Evolutionary conservation across 2,113 vertebrate species (phyloP), one percentile per base, ranked within the genome.

Genomic region (Nyctereutes procyonoides): DNA sequence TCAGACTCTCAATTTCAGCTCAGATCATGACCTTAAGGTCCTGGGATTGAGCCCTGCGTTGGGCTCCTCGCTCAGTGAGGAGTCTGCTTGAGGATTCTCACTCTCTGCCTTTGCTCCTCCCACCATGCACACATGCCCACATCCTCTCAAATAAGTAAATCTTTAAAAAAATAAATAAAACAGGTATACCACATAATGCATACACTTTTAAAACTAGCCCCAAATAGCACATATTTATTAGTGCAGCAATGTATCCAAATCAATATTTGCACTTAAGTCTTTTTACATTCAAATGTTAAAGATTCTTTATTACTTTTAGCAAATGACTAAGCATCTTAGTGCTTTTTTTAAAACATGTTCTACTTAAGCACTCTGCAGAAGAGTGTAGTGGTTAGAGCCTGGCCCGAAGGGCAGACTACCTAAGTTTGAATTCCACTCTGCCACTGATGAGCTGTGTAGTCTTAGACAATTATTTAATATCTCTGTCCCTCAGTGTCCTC

Each of bases 301-400:
- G 32, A 51, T 83, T 95, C 16, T 84, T 97, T 87, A 91, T 81
- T 86, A 76, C 43, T 87, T 84, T 84, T 13, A 92, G 69, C 77
- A 98, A 83, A 87, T 74, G n/a, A 80, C 55, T 83, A 67, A 96
- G 14, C 17, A 94, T 83, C n/a, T 87, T 92, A 13, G 30, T 88
- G 22, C 60, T 96, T 91, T 88, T 95, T 38, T 60, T 88, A 85
- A 69, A 16, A n/a, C 69, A 13, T 55, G 14, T 90, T 90, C 32
- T 87, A 76, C 87, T 81, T 67, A 81, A 97, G 22, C 22, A 80
- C 62, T 95, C 30, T 63, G 26, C 62, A 81, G 11, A 91, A 58
- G 5, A 79, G 3, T 82, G 14, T 93, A 67, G 38, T 88, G 51
- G 8, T 73, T 83, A 87, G 55, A 84, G 51, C 85, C 62, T 67